phyloP scores from a whole-genome alignment of 2,113 vertebrate genomes.

The Megaceryle torquata region DNA sequence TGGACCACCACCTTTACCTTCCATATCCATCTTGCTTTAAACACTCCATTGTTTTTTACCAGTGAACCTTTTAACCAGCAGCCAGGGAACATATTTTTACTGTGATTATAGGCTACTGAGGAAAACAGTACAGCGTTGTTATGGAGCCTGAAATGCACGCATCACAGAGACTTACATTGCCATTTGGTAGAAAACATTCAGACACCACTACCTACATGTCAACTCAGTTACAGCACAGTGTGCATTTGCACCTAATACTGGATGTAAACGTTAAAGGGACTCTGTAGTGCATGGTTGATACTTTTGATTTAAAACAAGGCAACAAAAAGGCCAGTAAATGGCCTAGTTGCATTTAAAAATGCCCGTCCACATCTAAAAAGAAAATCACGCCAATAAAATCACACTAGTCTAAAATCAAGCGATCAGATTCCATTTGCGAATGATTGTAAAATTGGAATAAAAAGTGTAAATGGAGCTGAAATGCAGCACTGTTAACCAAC shows the following conservation, averaged over 20 bases:
- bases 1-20: rapidly evolving
- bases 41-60: background rate
- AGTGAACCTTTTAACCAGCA: background rate
- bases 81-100: background rate
- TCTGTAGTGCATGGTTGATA: background rate
- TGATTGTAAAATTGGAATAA: background rate
- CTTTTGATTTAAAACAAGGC: background rate
- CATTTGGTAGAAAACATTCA: background rate
- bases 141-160: background rate
- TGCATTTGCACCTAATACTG: background rate
- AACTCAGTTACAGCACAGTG: background rate
- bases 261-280: background rate
- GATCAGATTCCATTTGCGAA: background rate
- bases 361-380: background rate
- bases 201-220: background rate
- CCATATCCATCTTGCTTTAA: background rate
- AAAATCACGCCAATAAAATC: background rate
- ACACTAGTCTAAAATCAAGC: background rate
- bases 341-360: background rate
- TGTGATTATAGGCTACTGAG: background rate
- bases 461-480: background rate
- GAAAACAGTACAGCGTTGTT: background rate
- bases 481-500: background rate
- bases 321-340: background rate
- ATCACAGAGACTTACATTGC: background rate